These are phyloP conservation scores for Archips xylosteana DNA, from an alignment of 2,888 invertebrate genomes.

Conservation along the genomic window DNA sequence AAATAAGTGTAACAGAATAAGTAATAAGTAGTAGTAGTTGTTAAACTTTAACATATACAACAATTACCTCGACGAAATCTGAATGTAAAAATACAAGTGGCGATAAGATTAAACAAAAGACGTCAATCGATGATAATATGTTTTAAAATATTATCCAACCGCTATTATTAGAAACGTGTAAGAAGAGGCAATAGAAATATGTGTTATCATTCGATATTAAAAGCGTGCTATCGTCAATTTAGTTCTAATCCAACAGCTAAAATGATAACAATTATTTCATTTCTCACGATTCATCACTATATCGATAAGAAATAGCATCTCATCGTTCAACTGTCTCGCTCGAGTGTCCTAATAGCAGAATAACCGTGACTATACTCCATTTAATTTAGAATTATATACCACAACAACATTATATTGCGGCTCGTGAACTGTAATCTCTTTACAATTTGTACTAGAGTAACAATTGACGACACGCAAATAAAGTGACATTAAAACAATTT, in stretches of 20 bases:
- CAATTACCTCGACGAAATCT: too few species aligned
- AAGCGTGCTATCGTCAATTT: neutral
- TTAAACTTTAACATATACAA: neutral
- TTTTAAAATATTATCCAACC: neutral
- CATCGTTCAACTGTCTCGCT: slow-evolving; percentile 37
- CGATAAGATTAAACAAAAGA: slow-evolving; percentile 28
- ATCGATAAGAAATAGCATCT: slow-evolving; percentile 6
- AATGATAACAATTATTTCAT: neutral
- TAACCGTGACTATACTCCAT: too few species aligned
- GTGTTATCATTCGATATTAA: neutral
- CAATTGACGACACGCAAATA: too few species aligned
- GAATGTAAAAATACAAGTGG: too few species aligned
- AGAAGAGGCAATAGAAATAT: neutral
- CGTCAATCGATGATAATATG: slow-evolving; percentile 10
- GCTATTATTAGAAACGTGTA: neutral
- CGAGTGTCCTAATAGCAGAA: neutral
- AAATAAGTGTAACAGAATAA: too few species aligned
- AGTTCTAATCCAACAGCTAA: slow-evolving; percentile 2
- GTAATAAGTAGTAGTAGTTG: neutral
- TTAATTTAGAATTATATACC: too few species aligned
- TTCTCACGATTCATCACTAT: slow-evolving; percentile 8
- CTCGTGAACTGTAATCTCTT: too few species aligned
- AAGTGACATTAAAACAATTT: too few species aligned
- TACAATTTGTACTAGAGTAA: too few species aligned
- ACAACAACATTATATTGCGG: too few species aligned